Percentiles rank a stretch among this genome's conserved stretches.
phyloP scores from a whole-genome alignment of 2,888 invertebrate species.

The Stenolophus ochropezus region DNA sequence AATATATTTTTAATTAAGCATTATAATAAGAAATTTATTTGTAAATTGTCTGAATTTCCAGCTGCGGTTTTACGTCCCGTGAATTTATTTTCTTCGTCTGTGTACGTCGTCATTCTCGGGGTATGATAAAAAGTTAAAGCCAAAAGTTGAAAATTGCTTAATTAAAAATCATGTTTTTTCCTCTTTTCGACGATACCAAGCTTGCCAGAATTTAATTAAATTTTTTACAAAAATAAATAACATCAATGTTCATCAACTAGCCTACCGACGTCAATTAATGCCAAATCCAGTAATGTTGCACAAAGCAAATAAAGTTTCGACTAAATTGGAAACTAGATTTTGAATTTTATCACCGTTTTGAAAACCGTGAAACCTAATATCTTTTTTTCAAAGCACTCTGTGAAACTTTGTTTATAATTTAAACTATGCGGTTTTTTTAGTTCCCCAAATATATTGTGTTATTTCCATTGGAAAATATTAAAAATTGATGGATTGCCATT shows the following conservation, averaged over 20 bases:
- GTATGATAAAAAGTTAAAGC: background rate
- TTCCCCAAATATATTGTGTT: too few species aligned
- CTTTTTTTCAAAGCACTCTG: too few species aligned
- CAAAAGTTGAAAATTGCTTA: slow-evolving; percentile 5
- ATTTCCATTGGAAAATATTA: too few species aligned
- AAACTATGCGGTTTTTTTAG: too few species aligned
- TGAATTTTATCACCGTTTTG: background rate
- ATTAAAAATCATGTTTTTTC: background rate
- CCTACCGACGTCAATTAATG: background rate
- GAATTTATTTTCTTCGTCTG: background rate
- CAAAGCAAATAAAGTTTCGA: background rate
- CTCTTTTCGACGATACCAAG: background rate
- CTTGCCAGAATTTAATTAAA: background rate
- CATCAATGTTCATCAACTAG: background rate
- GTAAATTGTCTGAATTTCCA: background rate
- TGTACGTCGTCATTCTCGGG: background rate
- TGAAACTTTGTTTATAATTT: too few species aligned
- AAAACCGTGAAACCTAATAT: background rate
- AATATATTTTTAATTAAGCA: background rate
- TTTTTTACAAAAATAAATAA: slow-evolving; percentile 1
- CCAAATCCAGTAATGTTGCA: background rate
- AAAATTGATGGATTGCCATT: too few species aligned
- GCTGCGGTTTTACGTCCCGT: background rate
- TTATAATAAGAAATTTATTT: background rate
- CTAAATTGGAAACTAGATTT: background rate